phyloP scores from a whole-genome alignment of 2,888 invertebrate species.

The Schrankia costaestrigalis region DNA sequence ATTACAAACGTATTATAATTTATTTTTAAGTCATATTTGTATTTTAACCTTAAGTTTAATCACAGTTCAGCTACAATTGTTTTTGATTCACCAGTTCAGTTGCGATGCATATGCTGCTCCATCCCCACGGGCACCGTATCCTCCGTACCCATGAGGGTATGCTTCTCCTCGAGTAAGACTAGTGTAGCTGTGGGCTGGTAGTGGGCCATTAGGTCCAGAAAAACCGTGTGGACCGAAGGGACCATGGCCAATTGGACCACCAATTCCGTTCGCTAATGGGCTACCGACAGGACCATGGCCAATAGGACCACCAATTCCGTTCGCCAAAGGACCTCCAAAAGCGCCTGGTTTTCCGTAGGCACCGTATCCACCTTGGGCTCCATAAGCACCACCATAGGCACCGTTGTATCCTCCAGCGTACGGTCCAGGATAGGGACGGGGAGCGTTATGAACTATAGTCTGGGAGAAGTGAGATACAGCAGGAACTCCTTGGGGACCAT shows the following conservation, averaged over 20 bases:
- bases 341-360: constrained; percentile 13
- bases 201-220: constrained; percentile 8
- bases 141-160: constrained; percentile 16
- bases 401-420: constrained; percentile 22
- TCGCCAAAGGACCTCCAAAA: constrained; percentile 17
- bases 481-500: constrained; percentile 23
- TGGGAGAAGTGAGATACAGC: constrained; percentile 32
- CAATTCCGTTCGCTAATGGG: background rate
- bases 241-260: constrained; percentile 4
- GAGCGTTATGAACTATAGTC: constrained; percentile 28
- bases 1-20: too few relatives aligned
- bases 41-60: constrained; percentile 24
- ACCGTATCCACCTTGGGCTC: constrained; percentile 16
- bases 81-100: constrained; percentile 19
- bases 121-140: constrained; percentile 19
- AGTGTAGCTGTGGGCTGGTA: constrained; percentile 19
- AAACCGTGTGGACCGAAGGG: constrained; percentile 12
- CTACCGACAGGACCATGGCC: constrained; percentile 18
- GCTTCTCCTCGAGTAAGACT: constrained; percentile 18
- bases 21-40: too few relatives aligned
- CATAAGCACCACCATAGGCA: constrained; percentile 17
- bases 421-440: constrained; percentile 27
- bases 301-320: constrained; percentile 16
- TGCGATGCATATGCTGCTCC: constrained; percentile 11
- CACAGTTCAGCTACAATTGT: constrained; percentile 26